A percentile compares a stretch with the other conserved stretches of the same genome.
These are phyloP conservation scores for Etheostoma perlongum DNA, from an alignment of 2,797 vertebrate species.

Conservation along the genomic window DNA sequence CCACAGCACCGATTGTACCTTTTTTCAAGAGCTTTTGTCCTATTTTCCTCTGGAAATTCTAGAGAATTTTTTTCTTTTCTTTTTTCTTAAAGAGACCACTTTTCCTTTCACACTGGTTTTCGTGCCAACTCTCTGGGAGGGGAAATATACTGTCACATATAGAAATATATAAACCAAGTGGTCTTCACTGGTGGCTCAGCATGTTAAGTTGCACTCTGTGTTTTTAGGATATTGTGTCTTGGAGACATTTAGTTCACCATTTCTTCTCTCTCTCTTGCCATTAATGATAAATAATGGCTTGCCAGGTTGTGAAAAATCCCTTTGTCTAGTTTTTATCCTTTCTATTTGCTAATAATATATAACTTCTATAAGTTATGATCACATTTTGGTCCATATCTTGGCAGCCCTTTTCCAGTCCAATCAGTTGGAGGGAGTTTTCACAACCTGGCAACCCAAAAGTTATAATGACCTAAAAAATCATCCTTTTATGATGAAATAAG, in stretches of 20 bases:
- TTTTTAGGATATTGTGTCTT: background rate
- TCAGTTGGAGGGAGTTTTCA: background rate
- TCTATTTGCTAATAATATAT: background rate
- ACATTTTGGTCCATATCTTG: background rate
- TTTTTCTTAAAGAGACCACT: background rate
- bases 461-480: background rate
- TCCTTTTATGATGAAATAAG: background rate
- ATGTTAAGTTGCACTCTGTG: background rate
- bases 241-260: no score
- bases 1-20: conserved; percentile 51
- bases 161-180: background rate
- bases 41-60: conserved; percentile 45
- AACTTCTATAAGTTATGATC: background rate
- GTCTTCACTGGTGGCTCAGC: background rate
- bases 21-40: conserved; percentile 56
- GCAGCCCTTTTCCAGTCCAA: no score
- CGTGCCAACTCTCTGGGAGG: background rate
- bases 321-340: no score
- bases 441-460: conserved; percentile 1
- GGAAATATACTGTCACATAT: background rate
- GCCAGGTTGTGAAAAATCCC: background rate
- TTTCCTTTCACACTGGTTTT: conserved; percentile 1
- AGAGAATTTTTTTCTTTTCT: background rate
- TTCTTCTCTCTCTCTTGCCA: no score
- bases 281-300: background rate